Percentiles rank a stretch among this genome's conserved stretches.
Conservation (phyloP, 2,113 vertebrate species). For the Rattus rattus region DNA sequence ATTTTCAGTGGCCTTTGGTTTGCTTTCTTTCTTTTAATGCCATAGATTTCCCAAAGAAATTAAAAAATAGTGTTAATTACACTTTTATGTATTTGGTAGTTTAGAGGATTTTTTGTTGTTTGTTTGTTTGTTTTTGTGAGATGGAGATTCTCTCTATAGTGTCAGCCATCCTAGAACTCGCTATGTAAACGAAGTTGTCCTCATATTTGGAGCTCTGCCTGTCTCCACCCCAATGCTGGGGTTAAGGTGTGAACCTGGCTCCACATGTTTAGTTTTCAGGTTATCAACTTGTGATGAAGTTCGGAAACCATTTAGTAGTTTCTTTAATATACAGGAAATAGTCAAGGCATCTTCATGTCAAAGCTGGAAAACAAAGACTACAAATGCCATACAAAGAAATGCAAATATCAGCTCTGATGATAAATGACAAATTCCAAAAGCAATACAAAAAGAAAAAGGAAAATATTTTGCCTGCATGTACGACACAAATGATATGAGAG, state of each 20-base stretch:
- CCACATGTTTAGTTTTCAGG: conserved; percentile 32
- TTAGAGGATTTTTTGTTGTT: background rate
- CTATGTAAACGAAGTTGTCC: background rate
- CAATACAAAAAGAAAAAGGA: background rate
- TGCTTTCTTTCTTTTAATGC: background rate
- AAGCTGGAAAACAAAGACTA: conserved; percentile 16
- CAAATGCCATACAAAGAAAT: background rate
- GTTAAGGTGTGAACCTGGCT: background rate
- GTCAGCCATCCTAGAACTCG: background rate
- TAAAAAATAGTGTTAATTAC: background rate
- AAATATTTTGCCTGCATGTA: background rate
- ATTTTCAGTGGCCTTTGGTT: background rate
- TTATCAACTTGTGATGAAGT: background rate
- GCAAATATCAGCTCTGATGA: background rate
- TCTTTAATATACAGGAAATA: conserved; percentile 28
- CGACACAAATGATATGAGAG: background rate
- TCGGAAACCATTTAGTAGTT: background rate
- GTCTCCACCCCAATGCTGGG: background rate
- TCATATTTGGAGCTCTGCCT: background rate
- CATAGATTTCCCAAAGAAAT: background rate
- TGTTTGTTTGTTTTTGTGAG: background rate
- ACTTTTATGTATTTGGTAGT: conserved; percentile 1
- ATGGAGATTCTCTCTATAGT: background rate
- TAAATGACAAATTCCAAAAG: conserved; percentile 48
- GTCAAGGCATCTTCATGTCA: background rate